phyloP scores from a whole-genome alignment of 2,113 vertebrate species.

The Tachycineta bicolor region DNA sequence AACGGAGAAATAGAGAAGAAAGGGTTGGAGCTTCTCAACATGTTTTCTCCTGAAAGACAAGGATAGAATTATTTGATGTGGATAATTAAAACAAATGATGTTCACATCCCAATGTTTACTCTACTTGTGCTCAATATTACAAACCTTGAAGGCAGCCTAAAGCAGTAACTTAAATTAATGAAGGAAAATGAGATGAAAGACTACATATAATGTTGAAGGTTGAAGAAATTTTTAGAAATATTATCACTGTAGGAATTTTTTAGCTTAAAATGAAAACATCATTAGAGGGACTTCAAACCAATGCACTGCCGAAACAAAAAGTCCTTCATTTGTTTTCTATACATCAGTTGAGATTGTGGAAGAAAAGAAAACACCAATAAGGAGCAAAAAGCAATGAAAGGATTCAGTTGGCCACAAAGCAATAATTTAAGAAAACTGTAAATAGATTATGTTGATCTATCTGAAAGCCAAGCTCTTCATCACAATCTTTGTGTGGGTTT shows the following conservation, averaged over 20 bases:
- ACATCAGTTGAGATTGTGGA: not conserved
- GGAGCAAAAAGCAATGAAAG: slow-evolving; percentile 20
- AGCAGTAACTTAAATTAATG: not conserved
- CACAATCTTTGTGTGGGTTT: not conserved
- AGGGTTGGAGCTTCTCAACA: not conserved
- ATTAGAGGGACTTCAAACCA: slow-evolving; percentile 27
- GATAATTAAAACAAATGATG: slow-evolving; percentile 42
- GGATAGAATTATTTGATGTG: not conserved
- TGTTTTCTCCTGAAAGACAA: not conserved
- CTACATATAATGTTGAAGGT: not conserved
- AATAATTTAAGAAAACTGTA: not conserved
- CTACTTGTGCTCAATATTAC: not conserved
- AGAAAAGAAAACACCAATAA: not conserved
- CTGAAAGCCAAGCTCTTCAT: not conserved
- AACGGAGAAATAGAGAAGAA: slow-evolving; percentile 1
- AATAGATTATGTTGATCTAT: not conserved
- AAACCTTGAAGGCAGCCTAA: slow-evolving; percentile 1
- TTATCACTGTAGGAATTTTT: not conserved
- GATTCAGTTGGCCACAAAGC: not conserved
- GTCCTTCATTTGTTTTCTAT: slow-evolving; percentile 26
- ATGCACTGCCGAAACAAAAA: slow-evolving; percentile 32
- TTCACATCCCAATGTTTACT: slow-evolving; percentile 29
- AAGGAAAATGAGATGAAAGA: slow-evolving; percentile 40
- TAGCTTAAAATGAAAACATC: slow-evolving; percentile 39
- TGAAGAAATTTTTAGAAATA: slow-evolving; percentile 29